A percentile compares a stretch with the other conserved stretches of the same genome.
These are phyloP conservation scores for Romanomermis culicivorax DNA, from an alignment of 2,888 invertebrate species.

Conservation along the genomic window DNA sequence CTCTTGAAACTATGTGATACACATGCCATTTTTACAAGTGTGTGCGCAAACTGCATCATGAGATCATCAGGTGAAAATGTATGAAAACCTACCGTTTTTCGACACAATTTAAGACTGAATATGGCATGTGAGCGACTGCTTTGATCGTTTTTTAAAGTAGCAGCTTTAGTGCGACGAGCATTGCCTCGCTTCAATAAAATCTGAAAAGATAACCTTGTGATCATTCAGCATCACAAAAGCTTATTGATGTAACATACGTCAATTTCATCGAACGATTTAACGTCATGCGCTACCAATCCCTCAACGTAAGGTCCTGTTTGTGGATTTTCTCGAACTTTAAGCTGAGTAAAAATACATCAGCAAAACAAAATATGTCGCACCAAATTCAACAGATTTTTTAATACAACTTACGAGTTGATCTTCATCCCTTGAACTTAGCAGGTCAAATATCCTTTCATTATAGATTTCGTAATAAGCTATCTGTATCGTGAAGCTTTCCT, in stretches of 20 bases:
- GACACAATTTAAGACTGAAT: not conserved
- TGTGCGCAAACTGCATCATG: too few species aligned
- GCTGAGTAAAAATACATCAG: not conserved
- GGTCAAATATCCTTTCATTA: not conserved
- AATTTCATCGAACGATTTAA: not conserved
- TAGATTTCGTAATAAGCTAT: not conserved
- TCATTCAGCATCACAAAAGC: too few species aligned
- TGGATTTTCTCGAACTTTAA: not conserved
- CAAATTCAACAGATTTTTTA: not conserved
- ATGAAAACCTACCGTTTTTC: not conserved
- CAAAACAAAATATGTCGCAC: not conserved
- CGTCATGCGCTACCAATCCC: not conserved
- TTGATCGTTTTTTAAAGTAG: not conserved
- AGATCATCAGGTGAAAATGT: too few species aligned
- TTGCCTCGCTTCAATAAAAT: not conserved
- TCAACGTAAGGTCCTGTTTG: conserved; percentile 1
- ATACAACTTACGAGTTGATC: too few species aligned
- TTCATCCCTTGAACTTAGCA: too few species aligned
- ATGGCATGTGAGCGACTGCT: conserved; percentile 2
- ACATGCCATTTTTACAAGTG: too few species aligned
- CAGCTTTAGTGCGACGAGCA: not conserved
- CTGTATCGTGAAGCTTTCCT: not conserved
- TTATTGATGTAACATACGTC: not conserved
- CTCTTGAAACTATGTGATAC: too few species aligned
- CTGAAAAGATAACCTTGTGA: too few species aligned